Conservation (phyloP, 1,140 invertebrate genomes). For the Anoplophora glabripennis region DNA sequence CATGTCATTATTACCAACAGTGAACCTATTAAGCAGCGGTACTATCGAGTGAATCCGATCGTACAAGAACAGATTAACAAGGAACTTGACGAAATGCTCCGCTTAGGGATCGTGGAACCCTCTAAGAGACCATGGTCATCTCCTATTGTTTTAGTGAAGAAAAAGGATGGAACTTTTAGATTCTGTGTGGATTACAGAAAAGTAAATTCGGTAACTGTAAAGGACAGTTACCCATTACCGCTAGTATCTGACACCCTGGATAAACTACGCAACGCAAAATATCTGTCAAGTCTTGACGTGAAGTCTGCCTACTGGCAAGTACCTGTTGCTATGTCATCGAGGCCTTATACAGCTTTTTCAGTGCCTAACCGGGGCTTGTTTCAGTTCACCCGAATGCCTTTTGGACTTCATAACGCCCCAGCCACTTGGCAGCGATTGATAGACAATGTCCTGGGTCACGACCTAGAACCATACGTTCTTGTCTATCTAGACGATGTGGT, state of each 20-base stretch:
- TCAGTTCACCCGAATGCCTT: background rate
- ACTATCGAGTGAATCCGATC: conserved; percentile 24
- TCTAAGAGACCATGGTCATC: conserved; percentile 30
- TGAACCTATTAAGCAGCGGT: conserved; percentile 28
- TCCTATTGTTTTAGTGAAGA: conserved; percentile 34
- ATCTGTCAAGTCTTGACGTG: conserved; percentile 38
- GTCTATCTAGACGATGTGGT: conserved; percentile 45
- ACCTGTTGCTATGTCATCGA: conserved; percentile 36
- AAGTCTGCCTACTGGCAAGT: conserved; percentile 47
- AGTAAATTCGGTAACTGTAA: conserved; percentile 36
- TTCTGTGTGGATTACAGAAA: conserved; percentile 42
- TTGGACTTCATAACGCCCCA: background rate
- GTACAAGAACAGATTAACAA: conserved; percentile 17
- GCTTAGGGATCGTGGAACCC: conserved; percentile 26
- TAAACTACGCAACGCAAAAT: conserved; percentile 33
- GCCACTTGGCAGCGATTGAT: background rate
- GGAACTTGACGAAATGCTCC: conserved; percentile 32
- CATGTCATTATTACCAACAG: conserved; percentile 26
- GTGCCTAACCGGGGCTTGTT: background rate
- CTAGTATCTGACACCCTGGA: conserved; percentile 40
- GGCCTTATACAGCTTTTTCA: conserved; percentile 48
- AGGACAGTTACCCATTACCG: conserved; percentile 40
- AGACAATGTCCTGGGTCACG: conserved; percentile 2
- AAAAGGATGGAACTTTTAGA: conserved; percentile 32
- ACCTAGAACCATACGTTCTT: conserved; percentile 28